Conservation (phyloP, 1,140 invertebrate genomes). For the Oedothorax gibbosus region DNA sequence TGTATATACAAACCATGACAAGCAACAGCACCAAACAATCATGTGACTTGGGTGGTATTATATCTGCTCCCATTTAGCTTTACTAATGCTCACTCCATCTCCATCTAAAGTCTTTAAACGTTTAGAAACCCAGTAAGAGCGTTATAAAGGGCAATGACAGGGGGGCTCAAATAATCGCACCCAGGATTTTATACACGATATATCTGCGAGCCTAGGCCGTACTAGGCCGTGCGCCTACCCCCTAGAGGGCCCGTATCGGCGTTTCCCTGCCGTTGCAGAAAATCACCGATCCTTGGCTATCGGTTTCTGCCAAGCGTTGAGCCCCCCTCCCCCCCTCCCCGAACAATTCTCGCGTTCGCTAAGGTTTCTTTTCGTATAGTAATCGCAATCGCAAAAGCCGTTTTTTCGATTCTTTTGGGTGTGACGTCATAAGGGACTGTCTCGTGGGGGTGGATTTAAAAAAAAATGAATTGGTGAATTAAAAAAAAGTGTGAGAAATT, state of each 20-base stretch:
- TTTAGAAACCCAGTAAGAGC: not conserved
- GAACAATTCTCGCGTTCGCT: not conserved
- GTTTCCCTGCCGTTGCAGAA: constrained; percentile 55
- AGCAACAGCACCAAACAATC: too few species aligned
- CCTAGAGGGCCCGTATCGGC: constrained; percentile 42
- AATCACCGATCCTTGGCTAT: constrained; percentile 57
- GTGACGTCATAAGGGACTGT: constrained; percentile 42
- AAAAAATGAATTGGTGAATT: not conserved
- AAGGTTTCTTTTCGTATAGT: constrained; percentile 40
- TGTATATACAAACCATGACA: too few species aligned
- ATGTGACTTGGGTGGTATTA: too few species aligned
- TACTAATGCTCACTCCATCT: too few species aligned
- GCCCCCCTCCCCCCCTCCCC: not conserved
- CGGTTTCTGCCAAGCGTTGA: constrained; percentile 50
- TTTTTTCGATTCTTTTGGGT: constrained; percentile 36
- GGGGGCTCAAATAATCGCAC: constrained; percentile 39
- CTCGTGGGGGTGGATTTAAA: constrained; percentile 6
- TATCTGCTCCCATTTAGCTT: too few species aligned
- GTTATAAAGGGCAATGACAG: constrained; percentile 53
- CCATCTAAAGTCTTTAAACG: too few species aligned
- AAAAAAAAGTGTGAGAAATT: not conserved
- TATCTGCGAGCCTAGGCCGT: constrained; percentile 46
- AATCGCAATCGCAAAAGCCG: constrained; percentile 51
- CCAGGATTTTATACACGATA: constrained; percentile 36
- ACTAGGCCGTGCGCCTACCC: not conserved